Base-by-base conservation (phyloP, 2,797 vertebrate genomes). In the Acipenser ruthenus region DNA sequence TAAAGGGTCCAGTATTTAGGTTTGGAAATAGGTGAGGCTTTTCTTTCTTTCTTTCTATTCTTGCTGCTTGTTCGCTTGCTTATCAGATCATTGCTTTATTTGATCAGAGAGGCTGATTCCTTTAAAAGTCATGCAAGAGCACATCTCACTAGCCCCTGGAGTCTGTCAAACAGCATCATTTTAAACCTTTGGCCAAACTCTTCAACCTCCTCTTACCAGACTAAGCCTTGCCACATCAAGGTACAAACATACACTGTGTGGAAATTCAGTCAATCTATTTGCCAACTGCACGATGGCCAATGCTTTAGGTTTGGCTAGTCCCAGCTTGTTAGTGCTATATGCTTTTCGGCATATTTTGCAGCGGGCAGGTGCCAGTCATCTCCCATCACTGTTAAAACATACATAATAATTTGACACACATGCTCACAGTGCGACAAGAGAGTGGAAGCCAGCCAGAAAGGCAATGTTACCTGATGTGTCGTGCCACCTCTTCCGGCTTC, bases 401-500 rank as follows among this genome's bases (percentile, higher is more conserved):
- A 80, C 68, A 67, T 77, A 65, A 69, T 74, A 74, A 76, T 62
- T 75, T 81, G 79, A 75, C 73, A 74, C 72, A 74, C 77, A 79
- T 58, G 79, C 10, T 6, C 72, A 69, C 67, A 50, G 79, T 78
- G 83, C 89, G 88, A 87, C 82, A 78, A 77, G 71, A 72, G 77
- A 70, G 69, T 82, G 86, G 82, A 87, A 87, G 76, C 72, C 77
- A 78, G 84, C 85, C 83, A 77, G 77, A 80, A 83, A 84, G 75
- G 77, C 77, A 76, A 75, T 74, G 78, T 86, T 88, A 92, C 88
- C 87, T 91, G 90, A 89, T 92, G 80, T 84, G 85, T 87, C 84
- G 61, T 84, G 85, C 87, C 84, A 88, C 87, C 79, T 90, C 87
- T 94, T 94, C 85, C 86, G 73, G 84, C 83, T 88, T 86, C 87